These are phyloP conservation scores for Drosophila testacea DNA, from an alignment of 2,888 invertebrate genomes.

Conservation along the genomic window DNA sequence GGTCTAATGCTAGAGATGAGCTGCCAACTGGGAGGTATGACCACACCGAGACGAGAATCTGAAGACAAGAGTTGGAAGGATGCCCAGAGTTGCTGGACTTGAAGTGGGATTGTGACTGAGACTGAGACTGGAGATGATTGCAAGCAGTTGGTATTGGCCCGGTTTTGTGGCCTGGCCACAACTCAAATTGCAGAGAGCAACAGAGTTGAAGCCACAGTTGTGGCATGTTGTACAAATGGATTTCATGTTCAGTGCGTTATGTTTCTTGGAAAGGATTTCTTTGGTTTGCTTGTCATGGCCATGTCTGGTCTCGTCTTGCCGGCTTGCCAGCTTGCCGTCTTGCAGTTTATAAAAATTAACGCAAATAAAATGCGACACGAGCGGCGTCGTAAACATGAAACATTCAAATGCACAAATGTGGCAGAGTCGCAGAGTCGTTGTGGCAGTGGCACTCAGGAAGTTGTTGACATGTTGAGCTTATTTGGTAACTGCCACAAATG, in stretches of 20 bases:
- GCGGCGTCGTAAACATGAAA: conserved; percentile 55
- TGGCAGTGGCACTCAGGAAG: conserved; percentile 52
- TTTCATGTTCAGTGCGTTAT: conserved; percentile 76
- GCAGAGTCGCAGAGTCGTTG: conserved; percentile 22
- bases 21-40: conserved; percentile 61
- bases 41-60: conserved; percentile 43
- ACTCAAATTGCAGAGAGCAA: conserved; percentile 49
- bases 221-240: conserved; percentile 77
- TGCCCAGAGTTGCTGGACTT: conserved; percentile 42
- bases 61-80: conserved; percentile 40
- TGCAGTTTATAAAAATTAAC: conserved; percentile 43
- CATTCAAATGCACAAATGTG: conserved; percentile 74
- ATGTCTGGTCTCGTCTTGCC: conserved; percentile 55
- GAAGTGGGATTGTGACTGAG: conserved; percentile 10
- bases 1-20: conserved; percentile 33
- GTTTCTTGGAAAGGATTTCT: conserved; percentile 81
- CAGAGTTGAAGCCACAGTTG: conserved; percentile 9
- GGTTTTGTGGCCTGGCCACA: conserved; percentile 47
- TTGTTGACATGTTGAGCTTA: conserved; percentile 50
- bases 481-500: conserved; percentile 38
- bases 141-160: conserved; percentile 48
- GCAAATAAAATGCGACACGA: conserved; percentile 62
- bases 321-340: neutral
- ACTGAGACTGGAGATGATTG: conserved; percentile 23
- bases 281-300: conserved; percentile 73